Evolutionary conservation across 2,797 vertebrate species (phyloP).

Genomic region (Semaprochilodus insignis): DNA sequence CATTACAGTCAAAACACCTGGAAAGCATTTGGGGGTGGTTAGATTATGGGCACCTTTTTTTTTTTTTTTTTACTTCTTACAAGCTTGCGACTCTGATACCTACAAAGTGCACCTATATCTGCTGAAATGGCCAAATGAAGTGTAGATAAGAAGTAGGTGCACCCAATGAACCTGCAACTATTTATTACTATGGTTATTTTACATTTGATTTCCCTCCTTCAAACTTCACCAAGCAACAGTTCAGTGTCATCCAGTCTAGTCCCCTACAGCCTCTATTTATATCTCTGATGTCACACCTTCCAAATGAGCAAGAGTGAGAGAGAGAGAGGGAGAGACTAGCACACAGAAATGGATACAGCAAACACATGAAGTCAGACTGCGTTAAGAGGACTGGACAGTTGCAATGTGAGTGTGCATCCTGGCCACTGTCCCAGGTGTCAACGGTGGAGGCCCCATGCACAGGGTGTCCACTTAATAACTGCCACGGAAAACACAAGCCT

Average conservation of each 20-base stretch:
- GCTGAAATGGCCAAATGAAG: background rate
- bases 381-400: slow-evolving; percentile 70
- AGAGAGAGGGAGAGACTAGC: slow-evolving; percentile 53
- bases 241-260: slow-evolving; percentile 40
- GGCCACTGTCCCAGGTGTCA: slow-evolving; percentile 74
- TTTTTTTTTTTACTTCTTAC: no score
- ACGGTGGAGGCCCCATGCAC: slow-evolving; percentile 69
- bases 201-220: background rate
- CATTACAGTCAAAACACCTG: no score
- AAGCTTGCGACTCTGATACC: background rate
- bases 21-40: no score
- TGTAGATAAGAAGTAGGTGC: background rate
- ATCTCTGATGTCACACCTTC: slow-evolving; percentile 67
- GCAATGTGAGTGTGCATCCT: slow-evolving; percentile 68
- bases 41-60: no score
- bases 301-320: slow-evolving; percentile 64
- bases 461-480: slow-evolving; percentile 74
- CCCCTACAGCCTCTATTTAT: slow-evolving; percentile 69
- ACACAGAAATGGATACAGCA: slow-evolving; percentile 69
- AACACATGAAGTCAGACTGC: slow-evolving; percentile 81
- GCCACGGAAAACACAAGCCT: slow-evolving; percentile 65
- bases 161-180: background rate
- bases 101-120: background rate
- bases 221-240: slow-evolving; percentile 46
- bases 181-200: background rate